Percentiles rank a stretch among this genome's conserved stretches.
Conservation (phyloP, 1,140 invertebrate species). For the Prorops nasuta region DNA sequence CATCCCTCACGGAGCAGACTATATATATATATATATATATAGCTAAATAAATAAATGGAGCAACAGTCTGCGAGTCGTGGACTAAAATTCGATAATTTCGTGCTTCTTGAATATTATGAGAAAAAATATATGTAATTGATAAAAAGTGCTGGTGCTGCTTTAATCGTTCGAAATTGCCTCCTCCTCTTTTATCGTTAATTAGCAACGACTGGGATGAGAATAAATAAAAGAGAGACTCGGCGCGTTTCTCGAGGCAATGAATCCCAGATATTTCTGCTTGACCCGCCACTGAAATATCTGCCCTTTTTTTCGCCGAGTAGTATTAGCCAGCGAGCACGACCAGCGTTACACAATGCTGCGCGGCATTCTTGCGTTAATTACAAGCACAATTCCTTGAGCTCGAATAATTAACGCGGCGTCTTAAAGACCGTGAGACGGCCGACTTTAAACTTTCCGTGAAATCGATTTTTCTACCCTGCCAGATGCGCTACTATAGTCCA, state of each 20-base stretch:
- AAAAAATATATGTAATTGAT: no score
- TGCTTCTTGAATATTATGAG: no score
- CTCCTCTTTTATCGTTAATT: background rate
- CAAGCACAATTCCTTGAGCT: constrained; percentile 1
- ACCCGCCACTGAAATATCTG: background rate
- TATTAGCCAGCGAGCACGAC: background rate
- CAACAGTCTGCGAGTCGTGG: no score
- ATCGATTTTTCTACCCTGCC: constrained; percentile 7
- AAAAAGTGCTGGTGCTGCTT: no score
- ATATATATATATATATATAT: no score
- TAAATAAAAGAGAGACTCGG: background rate
- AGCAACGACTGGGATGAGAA: background rate
- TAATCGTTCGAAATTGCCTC: no score
- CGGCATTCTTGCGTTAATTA: constrained; percentile 14
- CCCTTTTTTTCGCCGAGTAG: background rate
- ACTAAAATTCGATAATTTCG: no score
- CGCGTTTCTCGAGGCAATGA: background rate
- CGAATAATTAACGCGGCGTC: constrained; percentile 11
- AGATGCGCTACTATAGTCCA: background rate
- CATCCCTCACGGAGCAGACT: background rate
- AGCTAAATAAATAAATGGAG: no score
- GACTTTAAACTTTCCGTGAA: background rate
- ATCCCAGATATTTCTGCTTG: no score
- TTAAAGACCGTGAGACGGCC: constrained; percentile 10
- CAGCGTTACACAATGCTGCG: background rate